A percentile compares a stretch with the other conserved stretches of the same genome.
Evolutionary conservation across 2,888 invertebrate genomes (phyloP).

Genomic region (Drosophila austrosaltans): DNA sequence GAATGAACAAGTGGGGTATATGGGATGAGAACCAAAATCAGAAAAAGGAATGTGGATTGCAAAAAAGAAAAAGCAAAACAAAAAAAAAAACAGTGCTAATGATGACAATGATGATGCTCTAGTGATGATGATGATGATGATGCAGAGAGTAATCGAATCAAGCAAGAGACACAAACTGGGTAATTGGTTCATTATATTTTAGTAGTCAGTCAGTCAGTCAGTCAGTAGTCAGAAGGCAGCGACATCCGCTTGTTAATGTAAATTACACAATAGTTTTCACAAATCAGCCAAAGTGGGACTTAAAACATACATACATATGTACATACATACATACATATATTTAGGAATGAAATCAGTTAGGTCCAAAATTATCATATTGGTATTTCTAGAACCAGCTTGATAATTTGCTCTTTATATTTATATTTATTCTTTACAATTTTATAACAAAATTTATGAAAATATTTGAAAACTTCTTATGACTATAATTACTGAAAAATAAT

Average conservation of each 20-base stretch:
- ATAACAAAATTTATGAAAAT: no score
- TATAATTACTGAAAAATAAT: no score
- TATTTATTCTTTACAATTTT: no score
- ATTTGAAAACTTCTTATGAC: no score
- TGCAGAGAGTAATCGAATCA: slow-evolving; percentile 75
- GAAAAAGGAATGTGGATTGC: slow-evolving; percentile 21
- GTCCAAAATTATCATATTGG: no score
- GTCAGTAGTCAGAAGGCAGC: slow-evolving; percentile 63
- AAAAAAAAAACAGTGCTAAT: slow-evolving; percentile 3
- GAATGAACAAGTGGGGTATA: not conserved
- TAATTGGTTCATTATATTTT: slow-evolving; percentile 72
- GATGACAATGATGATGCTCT: slow-evolving; percentile 22
- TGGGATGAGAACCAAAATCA: not conserved
- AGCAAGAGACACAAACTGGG: slow-evolving; percentile 72
- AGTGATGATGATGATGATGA: slow-evolving; percentile 12
- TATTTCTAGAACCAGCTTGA: no score
- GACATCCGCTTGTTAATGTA: slow-evolving; percentile 76
- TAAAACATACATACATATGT: not conserved
- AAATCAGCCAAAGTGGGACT: slow-evolving; percentile 35
- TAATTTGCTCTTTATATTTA: no score
- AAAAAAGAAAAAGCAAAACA: slow-evolving; percentile 28
- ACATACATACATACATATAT: not conserved
- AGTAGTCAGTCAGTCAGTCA: not conserved
- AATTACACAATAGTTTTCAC: slow-evolving; percentile 73
- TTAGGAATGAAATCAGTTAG: no score